These are phyloP conservation scores for Parazoanthus darwini DNA, from an alignment of 92 coral and sea anemone genomes.

Conservation along the genomic window DNA sequence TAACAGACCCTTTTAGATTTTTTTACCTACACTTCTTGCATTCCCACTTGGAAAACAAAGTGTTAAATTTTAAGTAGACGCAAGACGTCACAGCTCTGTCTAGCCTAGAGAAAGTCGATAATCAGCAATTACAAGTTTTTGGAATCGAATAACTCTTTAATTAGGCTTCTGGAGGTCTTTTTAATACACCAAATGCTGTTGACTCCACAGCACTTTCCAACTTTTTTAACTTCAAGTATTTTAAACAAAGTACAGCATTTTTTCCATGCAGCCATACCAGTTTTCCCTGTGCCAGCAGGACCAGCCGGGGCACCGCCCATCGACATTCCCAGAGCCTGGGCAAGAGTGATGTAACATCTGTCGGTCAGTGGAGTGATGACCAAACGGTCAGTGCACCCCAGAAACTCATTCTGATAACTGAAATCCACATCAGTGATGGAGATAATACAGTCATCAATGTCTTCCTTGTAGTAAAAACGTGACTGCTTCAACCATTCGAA, in stretches of 20 bases:
- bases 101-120: too few relatives aligned
- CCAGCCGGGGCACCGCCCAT: slow-evolving; percentile 98
- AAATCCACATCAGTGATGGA: slow-evolving; percentile 91
- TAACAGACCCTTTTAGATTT: too few relatives aligned
- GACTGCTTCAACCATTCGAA: slow-evolving; percentile 93
- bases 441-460: slow-evolving; percentile 81
- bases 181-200: too few relatives aligned
- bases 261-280: slow-evolving; percentile 52
- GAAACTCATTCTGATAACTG: slow-evolving; percentile 88
- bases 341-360: slow-evolving; percentile 87
- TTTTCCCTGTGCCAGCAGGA: slow-evolving; percentile 92
- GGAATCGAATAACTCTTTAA: too few relatives aligned
- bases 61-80: too few relatives aligned
- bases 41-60: too few relatives aligned
- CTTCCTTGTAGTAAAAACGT: slow-evolving; percentile 90
- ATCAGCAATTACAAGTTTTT: too few relatives aligned
- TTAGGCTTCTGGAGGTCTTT: too few relatives aligned
- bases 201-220: too few relatives aligned
- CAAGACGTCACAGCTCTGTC: too few relatives aligned
- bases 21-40: too few relatives aligned
- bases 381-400: slow-evolving; percentile 91
- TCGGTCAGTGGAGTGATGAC: slow-evolving; percentile 92
- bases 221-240: too few relatives aligned
- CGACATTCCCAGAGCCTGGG: slow-evolving; percentile 94
- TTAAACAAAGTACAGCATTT: background rate